Evolutionary conservation across 2,888 invertebrate species (phyloP).

Genomic region (Drosophila gaucha): DNA sequence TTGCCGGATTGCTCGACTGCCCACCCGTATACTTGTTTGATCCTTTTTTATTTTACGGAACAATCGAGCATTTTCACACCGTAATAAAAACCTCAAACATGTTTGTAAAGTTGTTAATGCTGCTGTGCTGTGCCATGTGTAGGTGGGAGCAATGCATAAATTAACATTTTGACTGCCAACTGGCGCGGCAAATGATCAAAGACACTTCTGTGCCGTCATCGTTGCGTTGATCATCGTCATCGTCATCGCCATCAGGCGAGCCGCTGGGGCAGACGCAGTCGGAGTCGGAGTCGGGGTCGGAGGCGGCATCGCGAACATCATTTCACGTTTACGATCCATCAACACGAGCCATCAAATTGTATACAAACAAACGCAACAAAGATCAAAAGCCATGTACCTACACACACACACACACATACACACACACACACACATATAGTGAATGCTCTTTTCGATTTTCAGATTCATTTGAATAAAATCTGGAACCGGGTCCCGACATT

Average conservation of each 20-base stretch:
- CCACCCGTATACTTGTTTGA: slow-evolving; percentile 80
- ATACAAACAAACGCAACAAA: slow-evolving; percentile 84
- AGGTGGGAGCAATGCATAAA: slow-evolving; percentile 75
- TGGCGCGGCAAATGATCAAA: slow-evolving; percentile 80
- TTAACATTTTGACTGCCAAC: slow-evolving; percentile 82
- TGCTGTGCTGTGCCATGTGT: slow-evolving; percentile 48
- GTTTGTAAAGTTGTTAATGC: slow-evolving; percentile 80
- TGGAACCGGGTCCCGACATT: slow-evolving; percentile 38
- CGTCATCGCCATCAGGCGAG: slow-evolving; percentile 32
- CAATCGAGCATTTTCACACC: slow-evolving; percentile 74
- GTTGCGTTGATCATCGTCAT: slow-evolving; percentile 70
- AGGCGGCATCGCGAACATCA: slow-evolving; percentile 70
- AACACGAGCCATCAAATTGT: slow-evolving; percentile 85
- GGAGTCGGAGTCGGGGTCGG: slow-evolving; percentile 11
- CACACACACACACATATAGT: slow-evolving; percentile 10
- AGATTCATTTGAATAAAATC: slow-evolving; percentile 63
- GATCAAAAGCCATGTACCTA: slow-evolving; percentile 82
- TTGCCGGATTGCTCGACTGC: slow-evolving; percentile 32
- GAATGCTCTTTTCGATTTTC: slow-evolving; percentile 40
- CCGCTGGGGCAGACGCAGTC: slow-evolving; percentile 11
- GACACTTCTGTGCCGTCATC: slow-evolving; percentile 78
- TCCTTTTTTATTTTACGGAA: slow-evolving; percentile 62
- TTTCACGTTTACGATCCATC: slow-evolving; percentile 83
- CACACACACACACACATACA: slow-evolving; percentile 30
- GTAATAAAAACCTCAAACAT: slow-evolving; percentile 81